Evolutionary conservation across 2,888 invertebrate species (phyloP).

Genomic region (Tenodera sinensis): DNA sequence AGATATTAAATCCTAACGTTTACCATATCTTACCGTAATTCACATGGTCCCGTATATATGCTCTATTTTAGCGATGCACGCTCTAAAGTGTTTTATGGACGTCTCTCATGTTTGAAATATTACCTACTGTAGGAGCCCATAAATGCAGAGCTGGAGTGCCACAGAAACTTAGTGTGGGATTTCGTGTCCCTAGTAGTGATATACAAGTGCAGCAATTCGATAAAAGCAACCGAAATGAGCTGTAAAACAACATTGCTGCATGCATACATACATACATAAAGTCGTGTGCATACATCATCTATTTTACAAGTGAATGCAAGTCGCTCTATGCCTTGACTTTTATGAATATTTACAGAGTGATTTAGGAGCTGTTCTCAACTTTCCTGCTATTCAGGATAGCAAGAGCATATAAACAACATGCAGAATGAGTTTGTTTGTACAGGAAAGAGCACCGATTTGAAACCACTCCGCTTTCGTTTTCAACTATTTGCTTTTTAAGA

Average conservation of each 20-base stretch:
- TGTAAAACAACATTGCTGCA: neutral
- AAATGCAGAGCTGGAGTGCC: too few relatives aligned
- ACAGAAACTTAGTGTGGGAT: neutral
- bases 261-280: too few relatives aligned
- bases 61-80: neutral
- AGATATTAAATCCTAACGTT: neutral
- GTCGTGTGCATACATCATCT: neutral
- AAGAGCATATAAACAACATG: neutral
- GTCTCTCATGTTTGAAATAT: neutral
- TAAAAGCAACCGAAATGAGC: neutral
- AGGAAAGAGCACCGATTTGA: neutral
- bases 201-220: neutral
- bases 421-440: neutral
- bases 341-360: neutral
- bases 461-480: neutral
- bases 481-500: neutral
- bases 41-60: neutral
- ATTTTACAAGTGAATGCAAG: neutral
- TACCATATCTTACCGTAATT: neutral
- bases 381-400: neutral
- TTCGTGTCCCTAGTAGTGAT: neutral
- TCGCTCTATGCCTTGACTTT: neutral
- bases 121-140: neutral
- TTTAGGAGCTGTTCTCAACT: neutral
- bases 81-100: neutral